Evolutionary conservation across 1,140 invertebrate species (phyloP).

Genomic region (Tetranychus urticae): DNA sequence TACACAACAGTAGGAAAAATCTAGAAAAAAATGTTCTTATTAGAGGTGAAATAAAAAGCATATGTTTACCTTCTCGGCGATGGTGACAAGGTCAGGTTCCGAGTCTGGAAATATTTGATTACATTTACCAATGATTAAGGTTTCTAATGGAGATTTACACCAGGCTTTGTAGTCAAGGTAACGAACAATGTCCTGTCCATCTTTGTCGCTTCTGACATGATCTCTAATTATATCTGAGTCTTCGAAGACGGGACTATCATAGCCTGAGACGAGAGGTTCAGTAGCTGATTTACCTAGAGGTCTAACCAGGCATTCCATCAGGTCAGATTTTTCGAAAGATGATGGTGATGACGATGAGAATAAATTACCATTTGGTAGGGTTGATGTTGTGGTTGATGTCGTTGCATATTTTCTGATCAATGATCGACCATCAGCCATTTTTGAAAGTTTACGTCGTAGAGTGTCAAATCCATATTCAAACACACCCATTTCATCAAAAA

Average conservation of each 20-base stretch:
- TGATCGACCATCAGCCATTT: too few relatives aligned
- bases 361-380: too few relatives aligned
- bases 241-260: not conserved
- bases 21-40: too few relatives aligned
- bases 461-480: not conserved
- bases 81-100: too few relatives aligned
- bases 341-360: not conserved
- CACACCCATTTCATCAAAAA: not conserved
- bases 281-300: too few relatives aligned
- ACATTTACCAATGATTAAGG: too few relatives aligned
- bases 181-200: not conserved
- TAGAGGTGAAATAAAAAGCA: too few relatives aligned
- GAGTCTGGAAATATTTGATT: too few relatives aligned
- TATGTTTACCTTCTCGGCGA: too few relatives aligned
- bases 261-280: not conserved
- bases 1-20: too few relatives aligned
- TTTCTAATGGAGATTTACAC: not conserved
- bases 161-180: not conserved
- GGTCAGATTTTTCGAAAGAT: not conserved
- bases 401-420: too few relatives aligned
- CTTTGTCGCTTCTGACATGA: not conserved
- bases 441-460: not conserved
- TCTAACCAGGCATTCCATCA: not conserved
- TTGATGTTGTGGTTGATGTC: too few relatives aligned
- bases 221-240: not conserved